These are phyloP conservation scores for Onychomys torridus DNA, from an alignment of 2,797 vertebrate species.

Conservation along the genomic window DNA sequence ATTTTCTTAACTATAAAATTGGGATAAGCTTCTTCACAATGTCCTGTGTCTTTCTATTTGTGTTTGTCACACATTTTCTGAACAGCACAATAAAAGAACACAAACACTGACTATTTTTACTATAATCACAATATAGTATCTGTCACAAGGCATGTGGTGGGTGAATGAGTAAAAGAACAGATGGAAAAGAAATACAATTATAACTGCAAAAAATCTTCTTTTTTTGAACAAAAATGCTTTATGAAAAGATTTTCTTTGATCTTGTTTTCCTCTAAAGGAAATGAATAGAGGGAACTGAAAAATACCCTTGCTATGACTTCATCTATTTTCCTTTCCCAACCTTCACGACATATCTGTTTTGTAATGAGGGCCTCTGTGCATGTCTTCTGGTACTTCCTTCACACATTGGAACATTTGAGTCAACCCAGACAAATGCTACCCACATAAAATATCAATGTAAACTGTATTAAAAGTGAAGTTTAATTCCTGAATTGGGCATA, in stretches of 20 bases:
- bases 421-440: constrained; percentile 68
- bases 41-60: not conserved
- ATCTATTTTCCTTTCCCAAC: constrained; percentile 58
- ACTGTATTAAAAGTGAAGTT: constrained; percentile 71
- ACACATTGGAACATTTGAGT: constrained; percentile 71
- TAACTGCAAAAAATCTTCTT: constrained; percentile 8
- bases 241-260: constrained; percentile 68
- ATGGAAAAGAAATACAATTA: constrained; percentile 55
- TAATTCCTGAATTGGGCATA: constrained; percentile 67
- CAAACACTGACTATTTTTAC: not conserved
- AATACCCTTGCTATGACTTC: constrained; percentile 66
- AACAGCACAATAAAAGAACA: not conserved
- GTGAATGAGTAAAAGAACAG: constrained; percentile 40
- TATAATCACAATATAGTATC: not conserved
- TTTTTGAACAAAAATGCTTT: constrained; percentile 60
- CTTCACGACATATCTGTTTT: not conserved
- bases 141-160: not conserved
- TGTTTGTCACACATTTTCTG: not conserved
- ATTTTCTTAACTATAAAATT: not conserved
- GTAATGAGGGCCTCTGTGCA: constrained; percentile 57
- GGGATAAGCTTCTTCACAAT: not conserved
- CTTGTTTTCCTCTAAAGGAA: constrained; percentile 62
- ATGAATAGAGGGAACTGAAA: constrained; percentile 65
- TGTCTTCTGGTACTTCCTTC: constrained; percentile 71
- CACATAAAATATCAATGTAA: constrained; percentile 73